Base-by-base conservation (phyloP, 2,113 vertebrate genomes). In the Nesospiza acunhae region DNA sequence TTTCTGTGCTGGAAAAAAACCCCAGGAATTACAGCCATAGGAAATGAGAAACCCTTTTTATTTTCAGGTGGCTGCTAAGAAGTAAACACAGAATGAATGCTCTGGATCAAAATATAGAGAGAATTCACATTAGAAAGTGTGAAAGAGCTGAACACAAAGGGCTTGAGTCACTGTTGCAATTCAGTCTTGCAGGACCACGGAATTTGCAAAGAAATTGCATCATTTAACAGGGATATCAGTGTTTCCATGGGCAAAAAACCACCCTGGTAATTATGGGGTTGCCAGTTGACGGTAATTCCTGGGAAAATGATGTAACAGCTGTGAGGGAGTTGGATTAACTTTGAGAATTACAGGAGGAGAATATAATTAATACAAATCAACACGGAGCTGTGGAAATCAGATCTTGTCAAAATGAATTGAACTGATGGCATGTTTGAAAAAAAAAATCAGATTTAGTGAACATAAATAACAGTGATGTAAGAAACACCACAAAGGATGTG, bases 91-190 rank as follows among this genome's bases (percentile, higher is more conserved):
- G 60, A 67, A 60, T 12, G 5, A 50, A 37, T 44, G 26, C 21
- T 68, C 21, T 31, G 66, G 22, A 3, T n/a, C 0, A 1, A 31
- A 42, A 69, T 19, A 7, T 2, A 13, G 30, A 8, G n/a, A 42
- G 27, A 75, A 58, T 47, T 85, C 31, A 8, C 1, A 2, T 6
- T 8, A 39, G 30, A 46, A 56, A 49, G 41, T 46, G 53, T 53
- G 44, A 75, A 53, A 59, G 55, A 12, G 16, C 26, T 24, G 41
- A 56, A 30, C 39, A 67, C 59, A 27, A 75, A 74, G 21, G 56
- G 19, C 17, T 50, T 6, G 62, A 56, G 12, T 47, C 0, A 0
- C 35, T 72, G 58, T 19, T 52, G 46, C 52, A 60, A 27, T 55
- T 1, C 10, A 63, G 31, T 7, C 62, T 55, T 28, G 64, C 89